Evolutionary conservation across 2,113 vertebrate species (phyloP).

Genomic region (Camelus dromedarius): DNA sequence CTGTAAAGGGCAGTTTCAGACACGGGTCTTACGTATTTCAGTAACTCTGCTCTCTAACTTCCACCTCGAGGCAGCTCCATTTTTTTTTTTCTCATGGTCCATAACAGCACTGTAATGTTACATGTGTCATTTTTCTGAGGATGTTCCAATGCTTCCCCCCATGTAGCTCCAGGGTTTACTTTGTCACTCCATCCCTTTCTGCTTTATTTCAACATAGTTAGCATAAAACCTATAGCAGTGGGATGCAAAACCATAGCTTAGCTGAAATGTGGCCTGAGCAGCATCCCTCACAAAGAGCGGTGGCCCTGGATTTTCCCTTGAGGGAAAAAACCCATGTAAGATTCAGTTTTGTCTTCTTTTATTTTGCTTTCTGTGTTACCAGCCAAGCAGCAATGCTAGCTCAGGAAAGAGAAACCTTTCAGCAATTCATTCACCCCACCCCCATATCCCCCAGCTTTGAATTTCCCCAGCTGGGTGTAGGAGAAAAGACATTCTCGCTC

Average conservation of each 20-base stretch:
- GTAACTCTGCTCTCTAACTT: neutral
- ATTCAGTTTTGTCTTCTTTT: neutral
- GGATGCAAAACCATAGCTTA: neutral
- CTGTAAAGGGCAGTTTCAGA: neutral
- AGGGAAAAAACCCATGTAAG: conserved; percentile 11
- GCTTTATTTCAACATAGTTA: conserved; percentile 13
- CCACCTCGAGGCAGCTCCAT: conserved; percentile 8
- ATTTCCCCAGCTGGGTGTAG: neutral
- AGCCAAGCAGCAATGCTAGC: neutral
- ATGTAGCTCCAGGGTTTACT: neutral
- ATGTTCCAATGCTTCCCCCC: neutral
- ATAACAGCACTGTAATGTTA: neutral
- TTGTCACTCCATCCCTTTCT: neutral
- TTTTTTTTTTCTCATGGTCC: neutral
- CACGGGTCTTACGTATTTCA: neutral
- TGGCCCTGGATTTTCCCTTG: neutral
- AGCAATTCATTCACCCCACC: neutral
- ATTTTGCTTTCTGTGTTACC: neutral
- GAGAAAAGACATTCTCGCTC: neutral
- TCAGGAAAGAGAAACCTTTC: neutral
- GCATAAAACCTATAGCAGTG: neutral
- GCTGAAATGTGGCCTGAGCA: neutral
- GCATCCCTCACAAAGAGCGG: fast-evolving
- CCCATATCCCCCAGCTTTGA: neutral
- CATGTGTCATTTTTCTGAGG: conserved; percentile 56